Conservation (phyloP, 2,888 invertebrate genomes). For the Lochmaea capreae region DNA sequence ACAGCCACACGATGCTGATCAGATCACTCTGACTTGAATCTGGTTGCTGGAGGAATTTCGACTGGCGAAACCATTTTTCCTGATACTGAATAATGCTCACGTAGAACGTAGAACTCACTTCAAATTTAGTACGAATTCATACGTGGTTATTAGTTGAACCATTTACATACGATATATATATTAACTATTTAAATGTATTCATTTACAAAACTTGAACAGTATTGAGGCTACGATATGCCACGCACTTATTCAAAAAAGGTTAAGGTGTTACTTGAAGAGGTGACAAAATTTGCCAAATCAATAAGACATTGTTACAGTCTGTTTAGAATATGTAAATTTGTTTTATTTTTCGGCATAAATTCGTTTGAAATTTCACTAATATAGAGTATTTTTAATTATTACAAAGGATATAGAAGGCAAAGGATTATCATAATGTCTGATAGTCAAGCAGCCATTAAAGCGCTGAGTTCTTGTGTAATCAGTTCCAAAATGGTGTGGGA, state of each 20-base stretch:
- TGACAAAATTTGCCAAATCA: slow-evolving; percentile 8
- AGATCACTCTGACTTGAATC: too few species aligned
- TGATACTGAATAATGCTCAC: too few species aligned
- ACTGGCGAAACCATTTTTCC: too few species aligned
- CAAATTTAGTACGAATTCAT: not conserved
- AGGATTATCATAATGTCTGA: too few species aligned
- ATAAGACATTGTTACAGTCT: not conserved
- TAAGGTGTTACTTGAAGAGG: not conserved
- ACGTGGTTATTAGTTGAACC: not conserved
- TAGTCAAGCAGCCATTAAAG: too few species aligned
- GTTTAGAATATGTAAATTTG: not conserved
- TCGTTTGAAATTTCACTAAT: not conserved
- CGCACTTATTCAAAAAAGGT: not conserved
- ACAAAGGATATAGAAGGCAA: too few species aligned
- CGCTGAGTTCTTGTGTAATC: too few species aligned
- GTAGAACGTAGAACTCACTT: too few species aligned
- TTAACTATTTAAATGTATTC: not conserved
- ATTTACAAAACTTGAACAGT: not conserved
- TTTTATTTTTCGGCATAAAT: not conserved
- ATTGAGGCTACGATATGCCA: not conserved
- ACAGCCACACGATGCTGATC: too few species aligned
- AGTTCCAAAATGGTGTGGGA: too few species aligned
- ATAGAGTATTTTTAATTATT: too few species aligned
- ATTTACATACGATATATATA: not conserved
- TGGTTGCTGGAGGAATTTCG: too few species aligned